Base-by-base conservation (phyloP, 1,140 invertebrate genomes). In the Drosophila bifasciata region DNA sequence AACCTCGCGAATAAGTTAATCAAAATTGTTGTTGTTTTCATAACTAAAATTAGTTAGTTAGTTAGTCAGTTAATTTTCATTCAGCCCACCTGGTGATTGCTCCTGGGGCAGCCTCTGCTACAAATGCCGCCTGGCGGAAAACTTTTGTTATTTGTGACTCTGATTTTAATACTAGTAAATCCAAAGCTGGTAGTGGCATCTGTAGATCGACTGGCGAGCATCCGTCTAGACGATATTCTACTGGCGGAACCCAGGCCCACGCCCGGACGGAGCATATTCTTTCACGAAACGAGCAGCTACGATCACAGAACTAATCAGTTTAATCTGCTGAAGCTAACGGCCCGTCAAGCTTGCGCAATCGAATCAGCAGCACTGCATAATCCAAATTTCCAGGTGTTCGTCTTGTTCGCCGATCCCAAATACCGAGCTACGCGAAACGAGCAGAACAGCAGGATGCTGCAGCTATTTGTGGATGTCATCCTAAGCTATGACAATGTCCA, bases 351-450 rank as follows among this genome's bases (percentile, higher is more conserved):
- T 0, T 95, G 94, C 73, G 94, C 94, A 0, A 93, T 95, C 1
- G 95, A 95, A 91, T 95, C 94, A 0, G 94, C 94, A 0, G 94
- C 94, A 1, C 76, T 90, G 25, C 91, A 93, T 78, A 94, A 95
- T 91, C 94, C 94, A 9, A 91, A 92, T 49, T 92, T 92, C 53
- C 91, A 92, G 17, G 91, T 95, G 0, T 94, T 93, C 68, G 69
- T 95, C 5, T 58, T 95, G 2, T 93, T 93, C 72, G 88, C 94
- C 0, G 93, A 93, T 23, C 92, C 93, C 0, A 91, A 80, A 0
- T 91, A 70, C 13, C 51, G 15, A 44, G 39, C 91, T 81, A 36
- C 92, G 78, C 23, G 92, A 61, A 23, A 85, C 90, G 43, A 80
- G n/a, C 19, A 16, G 13, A 66, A 66, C 13, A 28, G 17, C 36